Conservation (phyloP, 2,797 vertebrate species). For the Sardinella longiceps region DNA sequence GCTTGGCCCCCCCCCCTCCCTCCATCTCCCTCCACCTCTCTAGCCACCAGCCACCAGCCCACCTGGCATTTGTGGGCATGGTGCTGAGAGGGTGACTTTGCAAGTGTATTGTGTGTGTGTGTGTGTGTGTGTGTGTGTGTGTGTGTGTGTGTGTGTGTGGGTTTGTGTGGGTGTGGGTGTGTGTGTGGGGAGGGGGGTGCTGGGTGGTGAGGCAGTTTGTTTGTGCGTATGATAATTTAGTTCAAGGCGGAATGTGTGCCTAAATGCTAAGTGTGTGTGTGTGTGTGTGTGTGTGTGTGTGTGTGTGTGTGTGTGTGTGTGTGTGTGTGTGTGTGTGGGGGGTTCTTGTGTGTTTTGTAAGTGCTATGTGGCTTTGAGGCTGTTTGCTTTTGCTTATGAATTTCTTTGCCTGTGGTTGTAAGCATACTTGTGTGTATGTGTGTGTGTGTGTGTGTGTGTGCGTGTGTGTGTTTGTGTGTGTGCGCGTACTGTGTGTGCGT, state of each 20-base stretch:
- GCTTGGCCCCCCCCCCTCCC: background rate
- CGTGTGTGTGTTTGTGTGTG: background rate
- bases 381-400: slow-evolving; percentile 7
- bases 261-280: background rate
- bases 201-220: background rate
- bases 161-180: background rate
- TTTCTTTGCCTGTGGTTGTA: slow-evolving; percentile 6
- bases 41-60: background rate
- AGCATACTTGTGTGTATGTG: background rate
- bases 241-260: background rate
- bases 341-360: background rate
- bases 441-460: background rate
- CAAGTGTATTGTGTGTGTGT: background rate
- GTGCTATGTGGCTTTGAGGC: background rate
- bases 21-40: background rate
- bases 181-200: background rate
- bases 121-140: background rate
- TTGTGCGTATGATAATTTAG: background rate
- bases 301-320: slow-evolving; percentile 1
- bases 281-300: background rate
- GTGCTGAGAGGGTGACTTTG: background rate
- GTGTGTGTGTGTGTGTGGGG: background rate
- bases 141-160: background rate
- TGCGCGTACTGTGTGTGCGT: background rate
- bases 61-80: background rate